These are phyloP conservation scores for Percopsis transmontana DNA, from an alignment of 2,113 vertebrate species.

Conservation along the genomic window DNA sequence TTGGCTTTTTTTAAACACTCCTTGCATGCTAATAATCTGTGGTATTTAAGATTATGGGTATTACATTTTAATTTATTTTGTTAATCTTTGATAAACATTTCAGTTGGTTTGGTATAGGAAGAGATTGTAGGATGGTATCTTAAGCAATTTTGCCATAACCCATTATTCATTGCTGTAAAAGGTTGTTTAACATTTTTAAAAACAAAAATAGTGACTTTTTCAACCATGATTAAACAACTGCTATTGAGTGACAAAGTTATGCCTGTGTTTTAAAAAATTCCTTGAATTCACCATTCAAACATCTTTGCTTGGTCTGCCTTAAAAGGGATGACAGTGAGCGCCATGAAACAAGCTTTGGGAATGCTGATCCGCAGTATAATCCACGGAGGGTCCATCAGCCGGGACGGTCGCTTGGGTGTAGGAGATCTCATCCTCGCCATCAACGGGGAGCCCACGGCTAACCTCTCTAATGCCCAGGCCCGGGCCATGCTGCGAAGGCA, in stretches of 20 bases:
- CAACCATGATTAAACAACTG: too few relatives aligned
- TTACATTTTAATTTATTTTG: too few relatives aligned
- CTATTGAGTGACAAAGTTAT: too few relatives aligned
- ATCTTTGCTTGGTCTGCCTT: background rate
- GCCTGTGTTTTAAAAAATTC: too few relatives aligned
- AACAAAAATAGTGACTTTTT: too few relatives aligned
- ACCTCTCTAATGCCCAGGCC: slow-evolving; percentile 89
- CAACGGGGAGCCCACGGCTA: slow-evolving; percentile 88
- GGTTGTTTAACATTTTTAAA: background rate
- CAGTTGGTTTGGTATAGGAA: too few relatives aligned
- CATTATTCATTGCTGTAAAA: background rate
- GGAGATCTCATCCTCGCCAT: slow-evolving; percentile 93
- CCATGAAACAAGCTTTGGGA: slow-evolving; percentile 89
- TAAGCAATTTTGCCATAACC: background rate
- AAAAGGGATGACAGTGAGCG: slow-evolving; percentile 95
- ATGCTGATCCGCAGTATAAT: slow-evolving; percentile 95
- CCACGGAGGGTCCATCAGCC: slow-evolving; percentile 92
- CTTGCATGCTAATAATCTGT: too few relatives aligned
- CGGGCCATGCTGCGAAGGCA: slow-evolving; percentile 92
- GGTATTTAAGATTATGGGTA: too few relatives aligned
- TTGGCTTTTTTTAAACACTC: too few relatives aligned
- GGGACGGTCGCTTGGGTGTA: slow-evolving; percentile 88
- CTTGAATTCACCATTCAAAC: background rate
- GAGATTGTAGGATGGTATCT: too few relatives aligned
- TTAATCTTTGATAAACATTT: too few relatives aligned